phyloP scores from a whole-genome alignment of 2,113 vertebrate genomes.

The Pelecanus crispus region DNA sequence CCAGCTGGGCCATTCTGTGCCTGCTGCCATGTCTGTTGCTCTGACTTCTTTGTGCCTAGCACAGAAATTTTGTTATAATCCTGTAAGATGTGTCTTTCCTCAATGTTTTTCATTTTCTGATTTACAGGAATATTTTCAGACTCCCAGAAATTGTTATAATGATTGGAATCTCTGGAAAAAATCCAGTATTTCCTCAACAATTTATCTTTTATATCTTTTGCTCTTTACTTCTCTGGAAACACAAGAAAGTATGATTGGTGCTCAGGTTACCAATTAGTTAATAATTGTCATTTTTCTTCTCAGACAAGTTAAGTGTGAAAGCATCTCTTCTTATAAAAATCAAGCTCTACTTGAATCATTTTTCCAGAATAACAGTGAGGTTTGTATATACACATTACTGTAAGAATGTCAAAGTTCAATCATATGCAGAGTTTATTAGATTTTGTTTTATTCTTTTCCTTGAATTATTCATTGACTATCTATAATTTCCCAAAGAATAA shows the following conservation, averaged over 20 bases:
- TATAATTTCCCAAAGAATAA: conserved; percentile 70
- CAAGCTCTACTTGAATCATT: not conserved
- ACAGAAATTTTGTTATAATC: not conserved
- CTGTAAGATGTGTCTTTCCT: not conserved
- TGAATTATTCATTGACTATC: conserved; percentile 76
- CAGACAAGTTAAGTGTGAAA: conserved; percentile 8
- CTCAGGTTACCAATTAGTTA: not conserved
- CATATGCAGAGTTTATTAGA: conserved; percentile 66
- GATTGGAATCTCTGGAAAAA: not conserved
- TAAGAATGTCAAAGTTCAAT: conserved; percentile 68
- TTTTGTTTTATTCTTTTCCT: conserved; percentile 62
- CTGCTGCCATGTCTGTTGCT: not conserved
- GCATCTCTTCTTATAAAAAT: not conserved
- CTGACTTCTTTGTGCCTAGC: not conserved
- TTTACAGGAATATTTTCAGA: not conserved
- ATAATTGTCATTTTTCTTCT: not conserved
- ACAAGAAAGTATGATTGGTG: not conserved
- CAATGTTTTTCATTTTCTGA: not conserved
- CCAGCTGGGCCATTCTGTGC: not conserved
- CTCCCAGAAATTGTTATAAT: not conserved
- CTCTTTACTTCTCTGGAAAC: not conserved
- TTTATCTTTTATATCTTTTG: not conserved
- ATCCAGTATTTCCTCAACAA: not conserved
- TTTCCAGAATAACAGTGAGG: not conserved
- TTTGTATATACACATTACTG: conserved; percentile 26